phyloP scores from a whole-genome alignment of 2,797 vertebrate genomes.

The Falco naumanni region DNA sequence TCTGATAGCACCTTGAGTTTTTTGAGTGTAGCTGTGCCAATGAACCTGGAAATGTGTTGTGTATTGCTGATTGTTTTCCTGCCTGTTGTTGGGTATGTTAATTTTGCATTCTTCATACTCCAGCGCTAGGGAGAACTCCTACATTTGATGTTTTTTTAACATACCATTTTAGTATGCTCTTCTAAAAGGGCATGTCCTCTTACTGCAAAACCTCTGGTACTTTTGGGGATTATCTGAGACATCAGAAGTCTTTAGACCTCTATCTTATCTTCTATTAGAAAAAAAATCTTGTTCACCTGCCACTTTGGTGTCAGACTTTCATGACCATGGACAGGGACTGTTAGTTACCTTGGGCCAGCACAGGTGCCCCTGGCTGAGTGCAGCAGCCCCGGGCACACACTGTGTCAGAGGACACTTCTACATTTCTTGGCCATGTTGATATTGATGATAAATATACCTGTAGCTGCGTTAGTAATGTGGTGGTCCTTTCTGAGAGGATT shows the following conservation, averaged over 20 bases:
- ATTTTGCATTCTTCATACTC: not conserved
- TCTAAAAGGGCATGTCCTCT: not conserved
- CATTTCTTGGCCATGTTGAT: not conserved
- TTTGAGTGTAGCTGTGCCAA: not conserved
- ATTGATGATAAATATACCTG: not conserved
- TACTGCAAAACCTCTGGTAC: not conserved
- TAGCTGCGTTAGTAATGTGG: not conserved
- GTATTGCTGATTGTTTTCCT: not conserved
- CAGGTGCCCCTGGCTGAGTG: rapidly evolving
- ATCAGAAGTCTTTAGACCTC: not conserved
- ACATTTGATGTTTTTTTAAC: not conserved
- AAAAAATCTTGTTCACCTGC: not conserved
- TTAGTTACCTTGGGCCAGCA: not conserved
- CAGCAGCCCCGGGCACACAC: not conserved
- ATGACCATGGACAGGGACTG: not conserved
- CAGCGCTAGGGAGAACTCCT: not conserved
- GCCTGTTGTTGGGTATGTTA: not conserved
- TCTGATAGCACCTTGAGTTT: not conserved
- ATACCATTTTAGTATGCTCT: not conserved
- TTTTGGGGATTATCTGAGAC: not conserved
- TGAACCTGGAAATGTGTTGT: not conserved
- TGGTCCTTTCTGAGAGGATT: not conserved
- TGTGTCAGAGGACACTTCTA: not conserved
- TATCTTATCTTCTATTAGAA: rapidly evolving
- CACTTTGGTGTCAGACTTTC: not conserved